These are phyloP conservation scores for Pteruthius melanotis DNA, from an alignment of 2,113 vertebrate genomes.

Conservation along the genomic window DNA sequence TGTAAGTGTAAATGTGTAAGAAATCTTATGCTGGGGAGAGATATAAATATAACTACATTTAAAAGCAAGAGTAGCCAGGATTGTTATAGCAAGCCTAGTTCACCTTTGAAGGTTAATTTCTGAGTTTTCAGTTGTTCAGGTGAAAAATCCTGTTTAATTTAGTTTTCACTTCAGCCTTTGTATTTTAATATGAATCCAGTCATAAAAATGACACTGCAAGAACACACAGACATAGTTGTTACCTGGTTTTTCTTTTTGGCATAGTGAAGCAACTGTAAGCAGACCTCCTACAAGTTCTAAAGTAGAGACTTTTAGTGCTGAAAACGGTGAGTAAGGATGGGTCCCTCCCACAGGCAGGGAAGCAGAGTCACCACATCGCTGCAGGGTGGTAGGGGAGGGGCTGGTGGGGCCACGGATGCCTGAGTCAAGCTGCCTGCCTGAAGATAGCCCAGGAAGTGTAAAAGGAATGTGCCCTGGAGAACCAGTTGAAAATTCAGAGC, in stretches of 20 bases:
- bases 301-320: not conserved
- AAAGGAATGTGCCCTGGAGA: not conserved
- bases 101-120: not conserved
- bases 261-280: not conserved
- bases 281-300: not conserved
- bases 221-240: not conserved
- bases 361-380: rapidly evolving
- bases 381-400: not conserved
- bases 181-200: not conserved
- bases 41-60: not conserved
- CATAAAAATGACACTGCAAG: not conserved
- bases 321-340: not conserved
- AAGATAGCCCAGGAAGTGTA: not conserved
- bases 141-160: not conserved
- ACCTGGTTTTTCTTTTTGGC: not conserved
- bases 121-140: not conserved
- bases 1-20: slow-evolving; percentile 71
- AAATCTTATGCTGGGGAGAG: not conserved
- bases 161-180: not conserved
- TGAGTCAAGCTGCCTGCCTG: not conserved
- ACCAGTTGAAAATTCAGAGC: not conserved
- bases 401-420: not conserved
- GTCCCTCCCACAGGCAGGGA: not conserved
- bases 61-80: not conserved
- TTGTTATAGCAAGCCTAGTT: not conserved